phyloP scores from a whole-genome alignment of 1,140 invertebrate species.

The Bombus sibiricus region DNA sequence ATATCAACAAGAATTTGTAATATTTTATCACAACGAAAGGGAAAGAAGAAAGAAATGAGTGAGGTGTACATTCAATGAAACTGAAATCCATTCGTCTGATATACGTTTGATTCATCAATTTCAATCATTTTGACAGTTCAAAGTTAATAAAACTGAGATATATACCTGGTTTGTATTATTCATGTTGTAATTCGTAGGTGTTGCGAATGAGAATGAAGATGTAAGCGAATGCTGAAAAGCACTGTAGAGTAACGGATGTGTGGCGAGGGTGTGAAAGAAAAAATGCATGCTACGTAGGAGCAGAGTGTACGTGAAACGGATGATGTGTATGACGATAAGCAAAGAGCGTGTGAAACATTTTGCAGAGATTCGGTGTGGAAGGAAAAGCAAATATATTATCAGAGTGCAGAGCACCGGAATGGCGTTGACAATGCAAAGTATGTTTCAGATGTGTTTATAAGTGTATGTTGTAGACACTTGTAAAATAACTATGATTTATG shows the following conservation, averaged over 20 bases:
- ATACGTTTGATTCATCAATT: too few relatives aligned
- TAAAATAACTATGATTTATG: background rate
- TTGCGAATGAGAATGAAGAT: background rate
- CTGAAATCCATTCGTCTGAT: too few relatives aligned
- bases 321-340: slow-evolving; percentile 7
- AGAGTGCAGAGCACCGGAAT: too few relatives aligned
- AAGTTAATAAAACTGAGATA: too few relatives aligned
- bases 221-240: background rate
- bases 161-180: background rate
- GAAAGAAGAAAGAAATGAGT: too few relatives aligned
- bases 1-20: too few relatives aligned
- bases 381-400: slow-evolving; percentile 6
- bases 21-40: too few relatives aligned
- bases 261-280: background rate
- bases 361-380: background rate
- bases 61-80: too few relatives aligned
- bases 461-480: background rate
- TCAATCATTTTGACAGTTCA: too few relatives aligned
- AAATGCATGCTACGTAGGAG: background rate
- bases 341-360: slow-evolving; percentile 14
- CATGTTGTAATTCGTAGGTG: background rate
- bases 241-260: background rate
- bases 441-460: background rate
- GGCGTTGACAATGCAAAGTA: slow-evolving; percentile 4
- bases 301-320: background rate